Evolutionary conservation across 2,888 invertebrate species (phyloP).

Genomic region (Hecatera dysodea): DNA sequence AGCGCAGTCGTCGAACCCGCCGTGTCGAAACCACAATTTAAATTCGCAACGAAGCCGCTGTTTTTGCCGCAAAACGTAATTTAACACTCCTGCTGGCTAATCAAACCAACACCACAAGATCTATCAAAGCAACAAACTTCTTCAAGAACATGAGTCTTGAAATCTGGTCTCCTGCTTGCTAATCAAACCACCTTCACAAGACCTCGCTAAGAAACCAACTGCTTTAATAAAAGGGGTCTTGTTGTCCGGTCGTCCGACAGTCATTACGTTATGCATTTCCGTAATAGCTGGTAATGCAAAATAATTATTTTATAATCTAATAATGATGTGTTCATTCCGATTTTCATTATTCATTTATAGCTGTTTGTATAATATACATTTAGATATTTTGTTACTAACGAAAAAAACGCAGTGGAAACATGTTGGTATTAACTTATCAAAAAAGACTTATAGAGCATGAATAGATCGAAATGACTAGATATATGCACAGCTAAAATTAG

Average conservation of each 20-base stretch:
- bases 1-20: slow-evolving; percentile 75
- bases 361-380: background rate
- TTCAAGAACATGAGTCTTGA: slow-evolving; percentile 20
- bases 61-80: slow-evolving; percentile 79
- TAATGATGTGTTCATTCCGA: slow-evolving; percentile 33
- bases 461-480: background rate
- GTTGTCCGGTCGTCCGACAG: slow-evolving; percentile 10
- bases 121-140: slow-evolving; percentile 22
- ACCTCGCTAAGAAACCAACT: slow-evolving; percentile 34
- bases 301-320: slow-evolving; percentile 54
- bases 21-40: slow-evolving; percentile 76
- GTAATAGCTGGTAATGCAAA: slow-evolving; percentile 60
- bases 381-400: background rate
- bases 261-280: slow-evolving; percentile 57
- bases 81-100: slow-evolving; percentile 73
- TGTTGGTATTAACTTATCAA: background rate
- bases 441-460: background rate
- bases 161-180: slow-evolving; percentile 60
- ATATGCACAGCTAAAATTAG: background rate
- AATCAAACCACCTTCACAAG: slow-evolving; percentile 69
- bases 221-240: slow-evolving; percentile 19
- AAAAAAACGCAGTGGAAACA: background rate
- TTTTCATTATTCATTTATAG: slow-evolving; percentile 9
- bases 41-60: slow-evolving; percentile 71
- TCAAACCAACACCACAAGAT: slow-evolving; percentile 67